Conservation (phyloP, 2,113 vertebrate species). For the Solea senegalensis region DNA sequence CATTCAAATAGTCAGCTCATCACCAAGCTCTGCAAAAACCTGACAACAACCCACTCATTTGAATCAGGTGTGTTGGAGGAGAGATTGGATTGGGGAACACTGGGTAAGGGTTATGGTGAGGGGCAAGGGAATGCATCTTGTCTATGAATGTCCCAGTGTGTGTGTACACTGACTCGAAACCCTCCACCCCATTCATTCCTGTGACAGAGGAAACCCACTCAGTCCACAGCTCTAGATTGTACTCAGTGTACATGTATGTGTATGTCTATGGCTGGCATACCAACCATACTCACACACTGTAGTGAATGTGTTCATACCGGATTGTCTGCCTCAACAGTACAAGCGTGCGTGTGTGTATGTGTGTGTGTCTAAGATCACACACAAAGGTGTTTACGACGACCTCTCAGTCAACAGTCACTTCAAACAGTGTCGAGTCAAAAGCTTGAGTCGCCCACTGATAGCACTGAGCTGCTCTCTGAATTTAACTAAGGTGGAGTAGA, state of each 20-base stretch:
- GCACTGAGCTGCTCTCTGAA: constrained; percentile 11
- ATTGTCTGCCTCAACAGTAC: neutral
- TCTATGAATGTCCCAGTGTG: neutral
- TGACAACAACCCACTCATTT: too few species aligned
- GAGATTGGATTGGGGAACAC: too few species aligned
- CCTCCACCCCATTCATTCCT: constrained; percentile 46
- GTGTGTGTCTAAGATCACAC: neutral
- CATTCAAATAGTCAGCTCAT: too few species aligned
- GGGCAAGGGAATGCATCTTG: too few species aligned
- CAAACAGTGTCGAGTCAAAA: constrained; percentile 44
- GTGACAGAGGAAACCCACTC: constrained; percentile 65
- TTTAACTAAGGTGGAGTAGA: constrained; percentile 46
- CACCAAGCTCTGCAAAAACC: too few species aligned
- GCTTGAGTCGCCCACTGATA: constrained; percentile 50
- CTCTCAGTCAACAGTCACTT: constrained; percentile 56
- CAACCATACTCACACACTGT: constrained; percentile 23
- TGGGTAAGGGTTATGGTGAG: too few species aligned
- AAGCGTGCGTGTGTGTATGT: neutral
- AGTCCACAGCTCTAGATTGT: constrained; percentile 42
- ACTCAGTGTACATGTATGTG: constrained; percentile 12
- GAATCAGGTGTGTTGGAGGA: too few species aligned
- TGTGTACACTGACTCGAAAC: constrained; percentile 42
- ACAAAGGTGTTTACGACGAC: constrained; percentile 24
- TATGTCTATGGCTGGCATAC: constrained; percentile 5
- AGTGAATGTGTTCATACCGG: constrained; percentile 9